phyloP scores from a whole-genome alignment of 2,797 vertebrate species.

The Naso thynnoides region DNA sequence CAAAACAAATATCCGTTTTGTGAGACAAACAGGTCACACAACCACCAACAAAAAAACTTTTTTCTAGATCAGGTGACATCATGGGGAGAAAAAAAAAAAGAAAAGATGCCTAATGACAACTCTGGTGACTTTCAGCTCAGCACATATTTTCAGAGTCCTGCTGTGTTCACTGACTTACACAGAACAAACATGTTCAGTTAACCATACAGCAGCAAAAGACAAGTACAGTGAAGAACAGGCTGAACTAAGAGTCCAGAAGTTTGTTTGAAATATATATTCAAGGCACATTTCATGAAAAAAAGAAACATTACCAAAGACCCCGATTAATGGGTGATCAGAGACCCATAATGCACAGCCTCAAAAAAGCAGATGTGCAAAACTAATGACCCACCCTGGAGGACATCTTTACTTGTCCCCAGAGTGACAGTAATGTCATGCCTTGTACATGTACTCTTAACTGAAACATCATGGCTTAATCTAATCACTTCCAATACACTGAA shows the following conservation, averaged over 20 bases:
- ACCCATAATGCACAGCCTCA: neutral
- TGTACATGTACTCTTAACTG: no score
- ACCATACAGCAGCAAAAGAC: slow-evolving; percentile 18
- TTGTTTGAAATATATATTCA: neutral
- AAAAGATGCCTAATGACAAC: neutral
- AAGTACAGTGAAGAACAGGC: neutral
- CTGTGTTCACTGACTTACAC: slow-evolving; percentile 17
- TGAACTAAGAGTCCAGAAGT: neutral
- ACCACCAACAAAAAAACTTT: neutral
- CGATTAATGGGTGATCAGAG: neutral
- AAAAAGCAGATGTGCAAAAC: neutral
- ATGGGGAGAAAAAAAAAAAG: neutral
- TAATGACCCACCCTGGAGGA: neutral
- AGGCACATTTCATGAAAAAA: neutral
- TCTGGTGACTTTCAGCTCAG: neutral
- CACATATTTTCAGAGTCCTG: neutral
- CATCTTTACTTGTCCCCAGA: neutral
- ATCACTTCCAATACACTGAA: no score
- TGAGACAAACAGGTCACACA: neutral
- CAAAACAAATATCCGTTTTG: neutral
- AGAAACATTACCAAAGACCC: neutral
- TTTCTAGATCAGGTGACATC: neutral
- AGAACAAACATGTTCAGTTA: slow-evolving; percentile 33
- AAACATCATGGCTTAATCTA: no score
- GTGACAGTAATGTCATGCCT: neutral